phyloP scores from a whole-genome alignment of 2,113 vertebrate species.

The Fregata magnificens region DNA sequence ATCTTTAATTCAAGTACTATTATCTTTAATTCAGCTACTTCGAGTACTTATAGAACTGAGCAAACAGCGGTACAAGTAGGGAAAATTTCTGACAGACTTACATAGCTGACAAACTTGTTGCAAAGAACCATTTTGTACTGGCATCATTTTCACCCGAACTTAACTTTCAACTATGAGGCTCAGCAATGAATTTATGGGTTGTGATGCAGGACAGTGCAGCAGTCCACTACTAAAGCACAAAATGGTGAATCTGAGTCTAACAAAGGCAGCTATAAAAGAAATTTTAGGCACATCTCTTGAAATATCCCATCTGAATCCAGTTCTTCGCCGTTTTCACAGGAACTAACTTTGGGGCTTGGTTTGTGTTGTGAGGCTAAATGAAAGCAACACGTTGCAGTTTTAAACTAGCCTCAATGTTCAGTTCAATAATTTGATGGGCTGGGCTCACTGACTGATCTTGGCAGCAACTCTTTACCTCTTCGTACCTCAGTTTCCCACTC shows the following conservation, averaged over 20 bases:
- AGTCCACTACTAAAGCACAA: neutral
- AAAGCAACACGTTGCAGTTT: neutral
- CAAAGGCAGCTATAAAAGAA: neutral
- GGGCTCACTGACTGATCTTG: neutral
- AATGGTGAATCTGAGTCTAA: neutral
- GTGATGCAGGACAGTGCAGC: neutral
- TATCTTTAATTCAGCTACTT: neutral
- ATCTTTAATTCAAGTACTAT: neutral
- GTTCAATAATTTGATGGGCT: neutral
- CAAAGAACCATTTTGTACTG: neutral
- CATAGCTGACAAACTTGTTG: neutral
- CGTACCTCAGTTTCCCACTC: neutral
- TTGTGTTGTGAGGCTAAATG: neutral
- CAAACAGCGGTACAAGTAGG: neutral
- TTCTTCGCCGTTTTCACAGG: neutral
- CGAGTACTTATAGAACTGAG: neutral
- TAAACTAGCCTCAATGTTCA: neutral
- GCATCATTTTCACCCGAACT: neutral
- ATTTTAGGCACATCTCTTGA: neutral
- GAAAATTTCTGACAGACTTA: neutral
- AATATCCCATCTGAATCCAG: neutral
- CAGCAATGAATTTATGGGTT: neutral
- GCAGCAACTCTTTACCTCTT: neutral
- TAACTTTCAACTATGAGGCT: neutral
- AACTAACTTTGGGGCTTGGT: neutral